Evolutionary conservation across 2,888 invertebrate species (phyloP).

Genomic region (Coelinius sp.): DNA sequence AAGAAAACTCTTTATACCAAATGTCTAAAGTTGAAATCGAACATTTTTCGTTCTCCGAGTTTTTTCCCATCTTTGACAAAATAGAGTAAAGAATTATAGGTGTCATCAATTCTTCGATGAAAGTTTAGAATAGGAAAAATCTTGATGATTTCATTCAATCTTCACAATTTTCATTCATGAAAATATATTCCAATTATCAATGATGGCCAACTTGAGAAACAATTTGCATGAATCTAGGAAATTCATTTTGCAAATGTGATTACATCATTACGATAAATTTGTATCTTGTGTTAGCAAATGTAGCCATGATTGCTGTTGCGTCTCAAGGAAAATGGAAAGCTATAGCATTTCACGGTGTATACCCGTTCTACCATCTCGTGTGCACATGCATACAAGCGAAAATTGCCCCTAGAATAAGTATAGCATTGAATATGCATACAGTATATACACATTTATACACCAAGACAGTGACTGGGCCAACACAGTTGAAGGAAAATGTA

Average conservation of each 20-base stretch:
- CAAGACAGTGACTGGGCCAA: slow-evolving; percentile 13
- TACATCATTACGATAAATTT: not conserved
- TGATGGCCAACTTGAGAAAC: not conserved
- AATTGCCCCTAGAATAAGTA: slow-evolving; percentile 1
- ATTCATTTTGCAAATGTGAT: not conserved
- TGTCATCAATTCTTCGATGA: slow-evolving; percentile 29
- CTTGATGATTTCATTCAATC: too few relatives aligned
- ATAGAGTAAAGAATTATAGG: slow-evolving; percentile 27
- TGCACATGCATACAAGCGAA: not conserved
- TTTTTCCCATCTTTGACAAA: not conserved
- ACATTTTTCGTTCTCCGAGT: not conserved
- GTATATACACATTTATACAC: not conserved
- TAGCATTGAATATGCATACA: not conserved
- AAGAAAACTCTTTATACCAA: slow-evolving; percentile 17
- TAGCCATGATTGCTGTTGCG: slow-evolving; percentile 1
- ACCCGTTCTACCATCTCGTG: slow-evolving; percentile 6
- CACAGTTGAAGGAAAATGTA: slow-evolving; percentile 17
- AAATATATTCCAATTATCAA: not conserved
- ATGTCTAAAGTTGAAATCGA: slow-evolving; percentile 15
- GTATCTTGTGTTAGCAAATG: not conserved
- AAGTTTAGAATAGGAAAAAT: too few relatives aligned
- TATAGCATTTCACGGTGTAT: not conserved
- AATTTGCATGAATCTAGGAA: not conserved
- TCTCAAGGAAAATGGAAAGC: not conserved
- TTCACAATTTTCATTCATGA: too few relatives aligned